phyloP scores from a whole-genome alignment of 1,140 invertebrate species.

The Lutraria rhynchaena region DNA sequence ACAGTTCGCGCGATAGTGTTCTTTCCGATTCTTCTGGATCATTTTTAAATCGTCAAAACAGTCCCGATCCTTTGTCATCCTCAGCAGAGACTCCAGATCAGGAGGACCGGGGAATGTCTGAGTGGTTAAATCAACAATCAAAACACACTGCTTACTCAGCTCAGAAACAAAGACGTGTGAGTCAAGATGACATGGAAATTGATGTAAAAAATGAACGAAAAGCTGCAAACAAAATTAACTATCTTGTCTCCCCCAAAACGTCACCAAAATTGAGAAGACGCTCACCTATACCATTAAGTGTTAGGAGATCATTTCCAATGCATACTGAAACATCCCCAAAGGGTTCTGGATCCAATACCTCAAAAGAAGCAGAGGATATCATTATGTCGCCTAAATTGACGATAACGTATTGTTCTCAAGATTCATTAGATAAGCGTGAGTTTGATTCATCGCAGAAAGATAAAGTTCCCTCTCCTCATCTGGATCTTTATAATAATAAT shows the following conservation, averaged over 20 bases:
- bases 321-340: conserved; percentile 24
- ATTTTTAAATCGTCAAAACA: conserved; percentile 64
- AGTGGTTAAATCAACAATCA: conserved; percentile 44
- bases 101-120: conserved; percentile 52
- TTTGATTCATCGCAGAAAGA: conserved; percentile 7
- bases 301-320: conserved; percentile 44
- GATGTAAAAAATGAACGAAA: conserved; percentile 58
- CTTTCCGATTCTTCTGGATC: conserved; percentile 67
- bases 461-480: conserved; percentile 41
- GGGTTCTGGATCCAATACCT: conserved; percentile 56
- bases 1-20: conserved; percentile 74
- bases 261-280: conserved; percentile 57
- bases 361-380: conserved; percentile 60
- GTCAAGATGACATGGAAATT: conserved; percentile 63
- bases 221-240: conserved; percentile 59
- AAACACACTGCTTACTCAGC: conserved; percentile 30
- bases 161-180: conserved; percentile 23
- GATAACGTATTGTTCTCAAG: conserved; percentile 49
- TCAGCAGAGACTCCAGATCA: conserved; percentile 64
- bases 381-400: conserved; percentile 54
- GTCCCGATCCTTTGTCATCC: conserved; percentile 62
- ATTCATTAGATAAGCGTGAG: conserved; percentile 36
- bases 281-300: conserved; percentile 33
- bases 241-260: conserved; percentile 62
- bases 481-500: conserved; percentile 56